These are phyloP conservation scores for Erythrocebus patas DNA, from an alignment of 2,113 vertebrate genomes.

Conservation along the genomic window DNA sequence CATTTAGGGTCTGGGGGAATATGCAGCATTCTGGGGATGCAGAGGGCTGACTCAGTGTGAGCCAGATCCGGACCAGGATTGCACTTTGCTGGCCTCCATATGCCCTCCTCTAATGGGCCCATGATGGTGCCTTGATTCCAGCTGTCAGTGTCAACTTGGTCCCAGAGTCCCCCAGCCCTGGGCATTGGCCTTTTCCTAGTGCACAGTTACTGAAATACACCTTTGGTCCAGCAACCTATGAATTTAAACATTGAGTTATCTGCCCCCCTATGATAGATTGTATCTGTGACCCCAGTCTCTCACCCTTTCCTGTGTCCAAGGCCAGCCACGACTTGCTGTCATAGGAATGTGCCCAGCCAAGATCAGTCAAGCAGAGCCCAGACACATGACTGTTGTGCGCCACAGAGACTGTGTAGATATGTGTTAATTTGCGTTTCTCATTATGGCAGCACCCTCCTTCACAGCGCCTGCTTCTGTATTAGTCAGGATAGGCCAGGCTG, in stretches of 20 bases:
- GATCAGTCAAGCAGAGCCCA: background rate
- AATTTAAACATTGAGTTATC: background rate
- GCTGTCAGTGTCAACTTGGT: background rate
- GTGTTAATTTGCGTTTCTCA: accelerated
- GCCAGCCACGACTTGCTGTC: background rate
- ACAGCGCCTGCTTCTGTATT: background rate
- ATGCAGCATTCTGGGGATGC: background rate
- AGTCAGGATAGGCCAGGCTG: background rate
- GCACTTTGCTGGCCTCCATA: background rate
- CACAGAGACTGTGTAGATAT: accelerated
- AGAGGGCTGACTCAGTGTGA: no score
- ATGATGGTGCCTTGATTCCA: background rate
- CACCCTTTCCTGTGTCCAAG: no score
- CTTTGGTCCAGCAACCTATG: background rate
- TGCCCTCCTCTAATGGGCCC: background rate
- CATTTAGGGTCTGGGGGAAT: background rate
- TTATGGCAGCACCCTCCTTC: background rate
- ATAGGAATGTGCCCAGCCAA: accelerated
- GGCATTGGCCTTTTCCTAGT: background rate
- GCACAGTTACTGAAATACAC: background rate
- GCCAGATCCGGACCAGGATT: background rate
- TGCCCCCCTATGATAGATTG: accelerated
- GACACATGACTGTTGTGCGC: accelerated
- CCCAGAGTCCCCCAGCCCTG: background rate
- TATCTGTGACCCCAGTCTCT: background rate